Base-by-base conservation (phyloP, 2,888 invertebrate genomes). In the Andrena dorsata region DNA sequence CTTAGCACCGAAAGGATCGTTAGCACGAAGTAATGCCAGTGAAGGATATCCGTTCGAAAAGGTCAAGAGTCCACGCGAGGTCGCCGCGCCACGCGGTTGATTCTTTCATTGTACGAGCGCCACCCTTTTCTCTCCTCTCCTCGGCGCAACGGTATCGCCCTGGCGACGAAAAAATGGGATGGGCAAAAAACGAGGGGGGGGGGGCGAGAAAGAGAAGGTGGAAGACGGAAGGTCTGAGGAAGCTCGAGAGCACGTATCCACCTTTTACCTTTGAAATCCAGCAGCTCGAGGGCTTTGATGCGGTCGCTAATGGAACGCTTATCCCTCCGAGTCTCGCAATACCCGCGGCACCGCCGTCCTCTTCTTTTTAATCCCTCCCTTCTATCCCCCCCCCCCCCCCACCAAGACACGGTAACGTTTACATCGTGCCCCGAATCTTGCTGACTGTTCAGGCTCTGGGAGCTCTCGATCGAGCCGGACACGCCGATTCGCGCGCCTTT, bases 21-120 rank as follows among this genome's bases (percentile, higher is more conserved):
- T 92, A 92, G 90, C 87, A 88, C 90, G 83, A 91, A 90, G 89
- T 89, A 90, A 90, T 89, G 89, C 87, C 90, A 88, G 88, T 82
- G 90, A 91, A 92, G 91, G 80, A 92, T 92, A 90, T 89, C 89
- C 87, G 86, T 87, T 85, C 84, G 89, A 90, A 92, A 93, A 92
- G 93, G 93, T 93, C 92, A 92, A 93, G 92, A 92, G 92, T 88
- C 86, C 82, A 70, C 61, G 64, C 68, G 81, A 76, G 79, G 63
- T 79, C 64, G 51, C 71, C 23, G 65, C 23, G 69, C 51, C 64
- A 49, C 82, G 69, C 69, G 66, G 61, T 47, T 71, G 8, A 72
- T 63, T 80, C 76, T 76, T 58, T 75, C 71, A 72, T 82, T 81
- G 76, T 76, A n/a, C 53, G 23, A 56, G 26, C 65, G 47, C n/a